Evolutionary conservation across 2,888 invertebrate species (phyloP).

Genomic region (Megalurothrips usitatus): DNA sequence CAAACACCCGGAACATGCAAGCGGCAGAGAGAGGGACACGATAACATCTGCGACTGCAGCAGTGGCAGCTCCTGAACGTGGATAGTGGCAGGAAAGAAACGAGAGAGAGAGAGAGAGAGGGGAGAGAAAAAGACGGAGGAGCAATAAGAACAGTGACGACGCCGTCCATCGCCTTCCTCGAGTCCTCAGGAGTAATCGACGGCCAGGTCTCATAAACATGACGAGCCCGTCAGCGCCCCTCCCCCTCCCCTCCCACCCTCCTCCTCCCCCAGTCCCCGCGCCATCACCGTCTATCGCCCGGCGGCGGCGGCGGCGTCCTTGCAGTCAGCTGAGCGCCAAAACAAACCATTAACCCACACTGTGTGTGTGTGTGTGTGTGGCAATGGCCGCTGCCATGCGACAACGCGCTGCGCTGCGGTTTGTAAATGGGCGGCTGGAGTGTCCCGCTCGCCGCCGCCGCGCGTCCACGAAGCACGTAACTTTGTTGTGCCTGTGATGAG

Average conservation of each 20-base stretch:
- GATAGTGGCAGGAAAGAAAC: too few relatives aligned
- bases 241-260: constrained; percentile 30
- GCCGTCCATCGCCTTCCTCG: too few relatives aligned
- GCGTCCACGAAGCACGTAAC: too few relatives aligned
- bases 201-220: constrained; percentile 32
- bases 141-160: not conserved
- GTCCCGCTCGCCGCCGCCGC: too few relatives aligned
- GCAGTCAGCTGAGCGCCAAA: constrained; percentile 23
- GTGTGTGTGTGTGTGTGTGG: constrained; percentile 8
- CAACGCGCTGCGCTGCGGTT: too few relatives aligned
- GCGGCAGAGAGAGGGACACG: too few relatives aligned
- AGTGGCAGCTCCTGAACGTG: too few relatives aligned
- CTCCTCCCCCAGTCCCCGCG: constrained; percentile 28
- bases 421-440: too few relatives aligned
- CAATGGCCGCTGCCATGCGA: constrained; percentile 29
- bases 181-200: not conserved
- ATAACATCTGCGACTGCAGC: too few relatives aligned
- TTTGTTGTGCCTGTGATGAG: too few relatives aligned
- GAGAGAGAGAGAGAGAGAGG: not conserved
- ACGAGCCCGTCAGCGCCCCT: constrained; percentile 29
- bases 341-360: constrained; percentile 13
- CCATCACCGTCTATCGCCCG: constrained; percentile 12
- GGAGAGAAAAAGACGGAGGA: not conserved
- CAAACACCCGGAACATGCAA: too few relatives aligned
- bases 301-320: not conserved